phyloP scores from a whole-genome alignment of 2,113 vertebrate genomes.

The Datnioides undecimradiatus region DNA sequence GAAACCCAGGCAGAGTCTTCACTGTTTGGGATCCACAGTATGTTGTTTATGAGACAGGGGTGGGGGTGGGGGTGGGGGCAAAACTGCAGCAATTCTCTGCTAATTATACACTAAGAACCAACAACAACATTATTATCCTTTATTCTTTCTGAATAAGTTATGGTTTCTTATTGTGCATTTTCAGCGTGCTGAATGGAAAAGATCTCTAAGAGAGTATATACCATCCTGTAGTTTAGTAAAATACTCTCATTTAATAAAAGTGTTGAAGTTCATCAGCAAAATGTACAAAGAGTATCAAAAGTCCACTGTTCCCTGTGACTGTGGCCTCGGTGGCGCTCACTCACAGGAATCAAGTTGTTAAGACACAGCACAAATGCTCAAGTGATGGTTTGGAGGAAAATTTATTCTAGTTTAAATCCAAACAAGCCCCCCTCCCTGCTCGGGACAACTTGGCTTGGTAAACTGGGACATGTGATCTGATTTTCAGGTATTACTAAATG shows the following conservation, averaged over 20 bases:
- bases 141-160: not conserved
- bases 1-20: not conserved
- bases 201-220: not conserved
- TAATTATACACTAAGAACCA: not conserved
- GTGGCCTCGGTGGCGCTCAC: not conserved
- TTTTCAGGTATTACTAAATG: no score
- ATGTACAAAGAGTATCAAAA: not conserved
- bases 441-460: no score
- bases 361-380: no score
- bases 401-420: no score
- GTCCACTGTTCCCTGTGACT: not conserved
- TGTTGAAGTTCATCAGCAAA: not conserved
- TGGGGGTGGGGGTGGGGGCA: not conserved
- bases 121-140: not conserved
- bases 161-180: not conserved
- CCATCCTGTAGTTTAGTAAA: not conserved
- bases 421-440: no score
- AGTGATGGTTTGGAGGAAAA: no score
- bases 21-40: slow-evolving; percentile 1
- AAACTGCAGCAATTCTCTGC: not conserved
- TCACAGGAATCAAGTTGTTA: no score
- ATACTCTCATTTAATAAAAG: not conserved
- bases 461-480: no score
- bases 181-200: not conserved
- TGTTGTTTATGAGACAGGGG: slow-evolving; percentile 66